Percentiles rank a stretch among this genome's conserved stretches.
These are phyloP conservation scores for Catajapyx aquilonaris DNA, from an alignment of 1,140 invertebrate genomes.

Conservation along the genomic window DNA sequence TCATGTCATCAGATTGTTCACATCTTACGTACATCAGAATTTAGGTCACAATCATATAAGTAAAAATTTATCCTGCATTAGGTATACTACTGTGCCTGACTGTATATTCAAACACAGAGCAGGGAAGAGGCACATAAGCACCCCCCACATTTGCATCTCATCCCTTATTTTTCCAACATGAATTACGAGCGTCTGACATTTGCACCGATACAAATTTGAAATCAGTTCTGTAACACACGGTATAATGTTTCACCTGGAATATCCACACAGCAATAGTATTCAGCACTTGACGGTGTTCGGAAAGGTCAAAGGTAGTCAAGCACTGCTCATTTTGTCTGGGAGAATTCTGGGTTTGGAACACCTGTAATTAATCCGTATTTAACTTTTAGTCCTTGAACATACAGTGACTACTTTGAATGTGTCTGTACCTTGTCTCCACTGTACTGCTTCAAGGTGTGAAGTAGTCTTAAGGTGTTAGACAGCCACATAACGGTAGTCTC, in stretches of 20 bases:
- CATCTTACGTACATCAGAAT: no score
- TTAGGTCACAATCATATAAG: no score
- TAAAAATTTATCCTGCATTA: no score
- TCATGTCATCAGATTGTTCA: no score
- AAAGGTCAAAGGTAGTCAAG: conserved; percentile 75
- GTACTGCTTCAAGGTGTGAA: conserved; percentile 42
- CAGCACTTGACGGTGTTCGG: conserved; percentile 64
- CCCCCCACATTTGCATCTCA: no score
- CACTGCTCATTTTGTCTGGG: conserved; percentile 83
- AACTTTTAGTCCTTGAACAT: background rate
- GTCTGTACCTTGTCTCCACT: conserved; percentile 24
- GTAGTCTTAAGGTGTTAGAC: conserved; percentile 31
- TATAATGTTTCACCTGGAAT: conserved; percentile 43
- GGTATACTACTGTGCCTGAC: no score
- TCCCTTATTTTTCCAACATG: no score
- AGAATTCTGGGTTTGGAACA: conserved; percentile 74
- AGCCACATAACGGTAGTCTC: conserved; percentile 36
- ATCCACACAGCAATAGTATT: conserved; percentile 72
- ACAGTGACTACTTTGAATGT: background rate
- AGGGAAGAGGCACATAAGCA: no score
- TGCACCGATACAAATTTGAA: no score
- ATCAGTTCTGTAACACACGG: no score
- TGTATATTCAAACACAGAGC: no score
- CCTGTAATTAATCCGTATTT: conserved; percentile 11
- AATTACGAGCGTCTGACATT: no score